phyloP scores from a whole-genome alignment of 1,140 invertebrate species.

The Megalopta genalis region DNA sequence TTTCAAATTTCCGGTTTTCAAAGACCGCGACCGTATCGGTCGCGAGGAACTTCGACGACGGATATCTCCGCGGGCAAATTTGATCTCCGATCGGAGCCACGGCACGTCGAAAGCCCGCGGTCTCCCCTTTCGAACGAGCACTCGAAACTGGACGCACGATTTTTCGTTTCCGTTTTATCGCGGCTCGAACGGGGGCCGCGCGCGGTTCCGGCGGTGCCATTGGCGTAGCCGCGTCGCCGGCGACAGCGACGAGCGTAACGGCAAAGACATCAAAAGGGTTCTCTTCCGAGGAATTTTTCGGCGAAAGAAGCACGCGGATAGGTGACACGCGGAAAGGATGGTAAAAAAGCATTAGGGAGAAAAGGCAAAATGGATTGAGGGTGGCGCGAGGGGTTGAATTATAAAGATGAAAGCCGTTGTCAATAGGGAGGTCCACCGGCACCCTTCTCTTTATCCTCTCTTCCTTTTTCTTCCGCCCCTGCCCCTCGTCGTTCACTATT shows the following conservation, averaged over 20 bases:
- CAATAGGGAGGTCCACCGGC: conserved; percentile 71
- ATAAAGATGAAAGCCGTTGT: conserved; percentile 78
- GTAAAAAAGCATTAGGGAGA: conserved; percentile 74
- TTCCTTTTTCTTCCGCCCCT: conserved; percentile 57
- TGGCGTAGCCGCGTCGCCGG: background rate
- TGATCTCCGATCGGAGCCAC: too few species aligned
- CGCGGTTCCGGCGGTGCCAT: background rate
- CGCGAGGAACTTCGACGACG: too few species aligned
- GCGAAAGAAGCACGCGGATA: conserved; percentile 48
- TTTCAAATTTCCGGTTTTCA: too few species aligned
- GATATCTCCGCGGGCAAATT: too few species aligned
- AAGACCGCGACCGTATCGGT: too few species aligned
- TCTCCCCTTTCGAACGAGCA: too few species aligned
- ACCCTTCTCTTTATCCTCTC: conserved; percentile 70
- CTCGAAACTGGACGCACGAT: too few species aligned
- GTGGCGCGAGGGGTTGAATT: conserved; percentile 75
- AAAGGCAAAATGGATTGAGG: conserved; percentile 75
- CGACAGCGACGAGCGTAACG: background rate
- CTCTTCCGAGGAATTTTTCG: conserved; percentile 16
- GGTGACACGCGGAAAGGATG: conserved; percentile 56
- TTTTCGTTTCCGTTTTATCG: too few species aligned
- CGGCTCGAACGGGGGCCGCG: too few species aligned
- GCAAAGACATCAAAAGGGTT: background rate
- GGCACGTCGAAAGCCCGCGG: too few species aligned
- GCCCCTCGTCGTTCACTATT: conserved; percentile 19